phyloP scores from a whole-genome alignment of 1,140 invertebrate genomes.

The Hyposmocoma kahamanoa region DNA sequence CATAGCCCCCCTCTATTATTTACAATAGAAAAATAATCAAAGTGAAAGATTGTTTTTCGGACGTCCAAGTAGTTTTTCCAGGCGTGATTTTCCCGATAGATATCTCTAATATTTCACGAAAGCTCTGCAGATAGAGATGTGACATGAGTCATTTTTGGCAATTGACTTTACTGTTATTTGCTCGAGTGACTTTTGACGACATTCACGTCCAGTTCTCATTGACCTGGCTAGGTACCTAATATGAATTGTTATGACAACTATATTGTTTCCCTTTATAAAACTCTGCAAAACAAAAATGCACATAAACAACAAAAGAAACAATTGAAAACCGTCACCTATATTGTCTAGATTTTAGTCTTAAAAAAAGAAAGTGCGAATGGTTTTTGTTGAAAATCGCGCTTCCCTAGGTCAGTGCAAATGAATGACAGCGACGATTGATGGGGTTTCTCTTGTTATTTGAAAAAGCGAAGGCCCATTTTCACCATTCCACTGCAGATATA shows the following conservation, averaged over 20 bases:
- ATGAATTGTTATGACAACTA: neutral
- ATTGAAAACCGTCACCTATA: neutral
- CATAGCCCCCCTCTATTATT: constrained; percentile 47
- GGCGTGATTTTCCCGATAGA: constrained; percentile 57
- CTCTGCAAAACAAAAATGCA: neutral
- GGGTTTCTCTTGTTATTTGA: constrained; percentile 63
- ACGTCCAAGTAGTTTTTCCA: constrained; percentile 56
- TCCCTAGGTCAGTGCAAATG: constrained; percentile 42
- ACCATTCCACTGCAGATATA: constrained; percentile 51
- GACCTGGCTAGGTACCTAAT: neutral
- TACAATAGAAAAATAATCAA: constrained; percentile 69
- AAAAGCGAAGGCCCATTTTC: constrained; percentile 63
- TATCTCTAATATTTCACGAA: constrained; percentile 65
- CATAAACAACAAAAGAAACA: neutral
- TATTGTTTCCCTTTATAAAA: neutral
- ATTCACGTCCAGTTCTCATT: too few species aligned
- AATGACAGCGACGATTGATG: constrained; percentile 64
- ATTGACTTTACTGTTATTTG: too few species aligned
- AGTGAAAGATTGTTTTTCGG: constrained; percentile 65
- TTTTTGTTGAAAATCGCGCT: neutral
- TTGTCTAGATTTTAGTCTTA: neutral
- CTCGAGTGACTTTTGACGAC: too few species aligned
- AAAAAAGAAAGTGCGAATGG: neutral
- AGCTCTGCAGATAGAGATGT: neutral
- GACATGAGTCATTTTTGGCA: too few species aligned